Evolutionary conservation across 2,797 vertebrate species (phyloP).

Genomic region (Lophotriccus pileatus): DNA sequence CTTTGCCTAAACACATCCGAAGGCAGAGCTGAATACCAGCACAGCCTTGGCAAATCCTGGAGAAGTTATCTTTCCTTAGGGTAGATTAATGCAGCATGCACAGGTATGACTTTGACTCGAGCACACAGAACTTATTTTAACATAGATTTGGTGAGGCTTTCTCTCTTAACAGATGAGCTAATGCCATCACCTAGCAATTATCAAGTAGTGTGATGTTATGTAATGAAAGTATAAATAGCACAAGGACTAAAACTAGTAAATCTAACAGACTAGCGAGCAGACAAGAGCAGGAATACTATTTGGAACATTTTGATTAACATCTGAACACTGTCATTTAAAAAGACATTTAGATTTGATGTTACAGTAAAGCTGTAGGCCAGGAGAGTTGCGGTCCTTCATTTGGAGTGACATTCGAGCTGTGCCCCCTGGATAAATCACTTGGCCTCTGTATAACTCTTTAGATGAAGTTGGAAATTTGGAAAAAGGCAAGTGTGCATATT

Average conservation of each 20-base stretch:
- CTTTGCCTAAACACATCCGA: not conserved
- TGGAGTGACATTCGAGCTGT: not conserved
- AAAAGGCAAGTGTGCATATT: not conserved
- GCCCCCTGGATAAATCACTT: conserved; percentile 11
- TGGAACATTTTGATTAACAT: conserved; percentile 19
- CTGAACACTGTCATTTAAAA: not conserved
- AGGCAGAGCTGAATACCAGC: not conserved
- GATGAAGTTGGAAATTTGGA: not conserved
- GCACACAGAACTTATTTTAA: not conserved
- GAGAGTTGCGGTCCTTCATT: not conserved
- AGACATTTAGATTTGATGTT: not conserved
- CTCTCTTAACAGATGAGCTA: conserved; percentile 26
- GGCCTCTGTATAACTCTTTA: not conserved
- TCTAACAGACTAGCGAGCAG: conserved; percentile 19
- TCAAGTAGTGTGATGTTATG: conserved; percentile 40
- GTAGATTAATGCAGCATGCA: not conserved
- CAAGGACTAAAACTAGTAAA: conserved; percentile 27
- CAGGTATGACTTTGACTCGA: not conserved
- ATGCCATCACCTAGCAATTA: conserved; percentile 57
- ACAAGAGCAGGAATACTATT: conserved; percentile 6
- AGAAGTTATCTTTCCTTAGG: not conserved
- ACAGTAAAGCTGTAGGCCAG: not conserved
- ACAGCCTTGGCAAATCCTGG: not conserved
- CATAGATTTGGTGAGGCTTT: not conserved
- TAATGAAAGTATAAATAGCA: conserved; percentile 66